Evolutionary conservation across 2,888 invertebrate genomes (phyloP).

Genomic region (Scelioninae gen. 2): DNA sequence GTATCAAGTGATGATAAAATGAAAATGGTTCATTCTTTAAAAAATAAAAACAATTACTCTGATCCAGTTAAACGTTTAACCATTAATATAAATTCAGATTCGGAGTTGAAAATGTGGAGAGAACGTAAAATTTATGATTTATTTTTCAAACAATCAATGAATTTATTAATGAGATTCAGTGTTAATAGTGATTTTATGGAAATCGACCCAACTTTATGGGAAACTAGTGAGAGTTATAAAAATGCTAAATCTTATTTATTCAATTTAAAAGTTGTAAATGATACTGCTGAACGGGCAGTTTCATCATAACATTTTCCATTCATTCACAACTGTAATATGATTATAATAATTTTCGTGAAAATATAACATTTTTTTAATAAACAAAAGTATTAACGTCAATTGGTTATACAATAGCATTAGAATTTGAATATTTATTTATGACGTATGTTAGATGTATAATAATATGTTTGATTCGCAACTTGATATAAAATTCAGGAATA

Average conservation of each 20-base stretch:
- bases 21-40: conserved; percentile 2
- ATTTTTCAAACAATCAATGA: background rate
- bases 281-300: conserved; percentile 25
- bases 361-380: no score
- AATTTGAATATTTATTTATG: no score
- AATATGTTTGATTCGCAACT: no score
- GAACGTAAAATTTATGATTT: conserved; percentile 10
- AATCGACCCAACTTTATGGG: conserved; percentile 10
- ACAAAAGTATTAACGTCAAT: no score
- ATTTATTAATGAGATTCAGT: conserved; percentile 4
- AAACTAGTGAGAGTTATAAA: conserved; percentile 6
- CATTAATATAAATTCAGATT: background rate
- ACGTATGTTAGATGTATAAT: no score
- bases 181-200: conserved; percentile 13
- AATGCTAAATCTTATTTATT: background rate
- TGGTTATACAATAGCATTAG: no score
- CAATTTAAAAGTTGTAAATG: conserved; percentile 18
- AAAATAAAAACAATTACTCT: background rate
- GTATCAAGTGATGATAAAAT: background rate
- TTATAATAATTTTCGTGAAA: no score
- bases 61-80: conserved; percentile 3
- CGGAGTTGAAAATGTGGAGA: conserved; percentile 18
- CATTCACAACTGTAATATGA: no score
- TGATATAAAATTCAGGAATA: no score
- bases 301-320: no score